Conservation (phyloP, 2,888 invertebrate genomes). For the Mythimna impura region DNA sequence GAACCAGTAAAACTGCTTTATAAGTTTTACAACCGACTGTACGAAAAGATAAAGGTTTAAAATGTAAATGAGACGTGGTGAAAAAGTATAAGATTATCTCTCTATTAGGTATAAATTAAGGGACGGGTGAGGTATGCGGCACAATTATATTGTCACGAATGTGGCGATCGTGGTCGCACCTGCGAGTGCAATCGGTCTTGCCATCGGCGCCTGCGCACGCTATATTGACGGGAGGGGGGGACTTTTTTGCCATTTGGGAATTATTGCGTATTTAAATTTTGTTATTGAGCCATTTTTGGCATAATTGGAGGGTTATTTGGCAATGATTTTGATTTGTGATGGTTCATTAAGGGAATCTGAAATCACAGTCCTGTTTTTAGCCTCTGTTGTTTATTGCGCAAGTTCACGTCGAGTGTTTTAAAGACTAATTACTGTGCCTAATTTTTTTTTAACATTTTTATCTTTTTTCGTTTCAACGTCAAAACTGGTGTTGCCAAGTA, state of each 20-base stretch:
- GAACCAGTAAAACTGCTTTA: conserved; percentile 60
- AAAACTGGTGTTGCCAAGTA: neutral
- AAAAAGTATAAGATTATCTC: conserved; percentile 87
- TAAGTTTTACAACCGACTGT: conserved; percentile 62
- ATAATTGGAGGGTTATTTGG: conserved; percentile 17
- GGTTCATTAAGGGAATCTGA: conserved; percentile 4
- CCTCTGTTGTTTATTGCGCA: rapidly evolving
- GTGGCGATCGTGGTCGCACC: conserved; percentile 71
- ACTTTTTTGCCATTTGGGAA: conserved; percentile 47
- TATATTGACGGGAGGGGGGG: conserved; percentile 56
- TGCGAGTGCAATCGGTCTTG: conserved; percentile 67
- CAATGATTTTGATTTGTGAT: conserved; percentile 9
- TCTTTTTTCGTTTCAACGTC: neutral
- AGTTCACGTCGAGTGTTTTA: neutral
- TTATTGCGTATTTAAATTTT: conserved; percentile 53
- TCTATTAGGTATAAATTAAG: conserved; percentile 90
- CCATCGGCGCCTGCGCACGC: conserved; percentile 79
- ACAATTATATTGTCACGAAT: conserved; percentile 90
- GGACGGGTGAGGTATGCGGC: conserved; percentile 84
- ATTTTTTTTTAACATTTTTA: neutral
- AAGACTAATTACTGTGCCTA: neutral
- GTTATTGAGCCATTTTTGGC: conserved; percentile 37
- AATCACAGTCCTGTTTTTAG: neutral
- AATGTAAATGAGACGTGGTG: conserved; percentile 89
- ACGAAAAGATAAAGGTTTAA: conserved; percentile 80